phyloP scores from a whole-genome alignment of 92 coral and sea anemone genomes.

The Ricordea florida region DNA sequence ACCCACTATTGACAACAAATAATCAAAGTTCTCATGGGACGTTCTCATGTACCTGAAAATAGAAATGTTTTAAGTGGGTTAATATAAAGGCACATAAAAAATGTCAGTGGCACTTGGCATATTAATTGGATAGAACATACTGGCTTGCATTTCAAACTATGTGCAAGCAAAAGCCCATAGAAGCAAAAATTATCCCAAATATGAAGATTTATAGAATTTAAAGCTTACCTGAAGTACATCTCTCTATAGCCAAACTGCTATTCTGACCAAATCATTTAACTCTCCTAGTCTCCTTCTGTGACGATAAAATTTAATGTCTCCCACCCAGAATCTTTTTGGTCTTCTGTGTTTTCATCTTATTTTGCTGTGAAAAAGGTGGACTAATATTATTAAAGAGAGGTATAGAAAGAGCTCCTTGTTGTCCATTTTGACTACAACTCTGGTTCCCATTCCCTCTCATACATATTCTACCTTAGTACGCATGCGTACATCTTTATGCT shows the following conservation, averaged over 20 bases:
- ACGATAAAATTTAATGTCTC: slow-evolving; percentile 53
- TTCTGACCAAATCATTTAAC: slow-evolving; percentile 62
- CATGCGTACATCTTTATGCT: not conserved
- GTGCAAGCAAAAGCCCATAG: not conserved
- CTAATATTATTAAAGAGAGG: slow-evolving; percentile 6
- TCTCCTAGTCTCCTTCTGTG: slow-evolving; percentile 35
- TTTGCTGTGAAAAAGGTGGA: slow-evolving; percentile 15
- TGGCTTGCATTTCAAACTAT: no score
- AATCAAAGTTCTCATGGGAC: slow-evolving; percentile 51
- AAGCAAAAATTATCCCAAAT: not conserved
- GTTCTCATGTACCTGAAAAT: slow-evolving; percentile 50
- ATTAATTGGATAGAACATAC: no score
- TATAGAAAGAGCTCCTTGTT: slow-evolving; percentile 24
- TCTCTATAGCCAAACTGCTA: slow-evolving; percentile 55
- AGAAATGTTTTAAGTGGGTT: not conserved
- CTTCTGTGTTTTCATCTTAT: slow-evolving; percentile 42
- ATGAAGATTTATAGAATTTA: not conserved
- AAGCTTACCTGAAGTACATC: slow-evolving; percentile 58
- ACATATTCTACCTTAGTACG: not conserved
- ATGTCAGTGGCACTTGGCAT: no score
- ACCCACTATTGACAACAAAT: slow-evolving; percentile 40
- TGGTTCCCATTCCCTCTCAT: not conserved
- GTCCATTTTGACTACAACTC: slow-evolving; percentile 18
- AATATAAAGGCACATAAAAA: not conserved
- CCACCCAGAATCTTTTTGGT: slow-evolving; percentile 54